Base-by-base conservation (phyloP, 2,113 vertebrate genomes). In the Odobenus rosmarus region DNA sequence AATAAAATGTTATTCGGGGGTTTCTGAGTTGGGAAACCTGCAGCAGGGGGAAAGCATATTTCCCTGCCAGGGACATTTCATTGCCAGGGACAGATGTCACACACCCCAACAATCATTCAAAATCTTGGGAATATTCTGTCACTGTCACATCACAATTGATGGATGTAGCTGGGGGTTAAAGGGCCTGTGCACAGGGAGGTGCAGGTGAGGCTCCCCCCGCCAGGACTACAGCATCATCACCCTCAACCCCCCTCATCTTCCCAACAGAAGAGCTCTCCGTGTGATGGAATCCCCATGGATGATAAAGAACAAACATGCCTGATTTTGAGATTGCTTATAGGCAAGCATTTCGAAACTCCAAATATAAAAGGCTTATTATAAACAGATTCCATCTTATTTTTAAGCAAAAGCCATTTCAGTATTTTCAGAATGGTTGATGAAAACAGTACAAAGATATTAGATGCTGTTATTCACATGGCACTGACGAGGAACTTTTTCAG, bases 101-200 rank as follows among this genome's bases (percentile, higher is more conserved):
- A 97, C 96, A 98, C 92, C 97, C 88, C 64, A 98, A 97, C 84
- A 98, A 98, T 98, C 98, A 98, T 97, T 98, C 97, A 96, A 98
- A 96, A 99, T 97, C 98, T 95, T 97, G 97, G 97, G 98, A 99
- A 99, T 99, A 98, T 98, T 98, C 98, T 96, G 97, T 98, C 97
- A 96, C 92, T 98, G 99, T 99, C 99, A 99, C 98, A 98, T 98
- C 98, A 98, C 95, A 85, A 90, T 55, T 99, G 99, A 99, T 99
- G 99, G 98, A 99, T 99, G 98, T 98, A 96, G 98, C 93, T 96
- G 90, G 93, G 97, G 99, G 99, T 99, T 98, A 99, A 99, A 99
- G 99, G 99, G 99, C 98, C 98, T 71, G 88, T 97, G 97, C 98
- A 98, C 96, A 99, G 99, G 98, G 98, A 98, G 96, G 69, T 97